phyloP scores from a whole-genome alignment of 2,797 vertebrate genomes.

The Mus caroli region DNA sequence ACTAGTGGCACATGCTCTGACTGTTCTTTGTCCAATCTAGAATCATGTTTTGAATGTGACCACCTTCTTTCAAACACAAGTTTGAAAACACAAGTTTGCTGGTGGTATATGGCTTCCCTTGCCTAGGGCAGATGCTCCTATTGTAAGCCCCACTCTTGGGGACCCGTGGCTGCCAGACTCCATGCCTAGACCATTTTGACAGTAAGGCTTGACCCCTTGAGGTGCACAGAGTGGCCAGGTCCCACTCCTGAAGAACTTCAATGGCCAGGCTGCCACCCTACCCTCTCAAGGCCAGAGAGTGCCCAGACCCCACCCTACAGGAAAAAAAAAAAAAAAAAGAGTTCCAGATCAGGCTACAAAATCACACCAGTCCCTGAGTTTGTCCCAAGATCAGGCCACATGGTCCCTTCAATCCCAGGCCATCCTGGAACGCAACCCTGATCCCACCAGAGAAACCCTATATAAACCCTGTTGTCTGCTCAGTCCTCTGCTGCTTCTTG shows the following conservation, averaged over 20 bases:
- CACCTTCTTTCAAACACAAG: neutral
- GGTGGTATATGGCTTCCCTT: neutral
- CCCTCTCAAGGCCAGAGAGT: neutral
- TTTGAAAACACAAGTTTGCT: neutral
- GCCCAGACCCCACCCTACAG: neutral
- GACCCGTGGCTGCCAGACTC: neutral
- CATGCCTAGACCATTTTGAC: neutral
- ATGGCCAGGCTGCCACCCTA: neutral
- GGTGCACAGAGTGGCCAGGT: neutral
- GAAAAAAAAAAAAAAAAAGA: neutral
- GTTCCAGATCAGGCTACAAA: neutral
- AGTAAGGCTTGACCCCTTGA: neutral
- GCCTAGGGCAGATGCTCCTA: neutral
- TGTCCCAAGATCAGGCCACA: neutral
- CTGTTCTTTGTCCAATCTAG: neutral
- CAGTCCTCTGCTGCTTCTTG: neutral
- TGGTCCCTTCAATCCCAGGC: neutral
- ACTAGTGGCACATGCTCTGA: neutral
- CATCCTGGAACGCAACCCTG: neutral
- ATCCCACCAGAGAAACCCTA: neutral
- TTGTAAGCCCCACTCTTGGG: neutral
- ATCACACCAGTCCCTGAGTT: neutral
- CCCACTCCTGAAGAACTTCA: neutral
- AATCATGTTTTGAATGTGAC: neutral
- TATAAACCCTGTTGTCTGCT: neutral